Percentiles rank a stretch among this genome's conserved stretches.
phyloP scores from a whole-genome alignment of 2,888 invertebrate genomes.

The Aphodius granarius region DNA sequence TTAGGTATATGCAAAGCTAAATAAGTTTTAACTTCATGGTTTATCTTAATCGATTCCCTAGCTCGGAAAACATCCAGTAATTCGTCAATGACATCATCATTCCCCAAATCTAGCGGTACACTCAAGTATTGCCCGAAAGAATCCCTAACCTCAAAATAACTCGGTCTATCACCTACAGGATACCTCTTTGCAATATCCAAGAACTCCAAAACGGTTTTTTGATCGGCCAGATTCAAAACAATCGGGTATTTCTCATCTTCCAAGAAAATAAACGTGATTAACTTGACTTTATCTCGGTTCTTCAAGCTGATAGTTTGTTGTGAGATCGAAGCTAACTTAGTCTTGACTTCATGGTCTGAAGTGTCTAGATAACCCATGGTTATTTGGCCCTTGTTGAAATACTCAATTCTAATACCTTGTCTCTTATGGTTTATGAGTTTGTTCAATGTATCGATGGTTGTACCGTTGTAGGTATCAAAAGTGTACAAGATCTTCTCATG shows the following conservation, averaged over 20 bases:
- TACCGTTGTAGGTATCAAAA: neutral
- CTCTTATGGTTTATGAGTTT: neutral
- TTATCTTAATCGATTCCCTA: neutral
- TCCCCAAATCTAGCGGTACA: constrained; percentile 5
- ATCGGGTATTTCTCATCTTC: constrained; percentile 71
- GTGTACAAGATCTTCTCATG: neutral
- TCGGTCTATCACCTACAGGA: neutral
- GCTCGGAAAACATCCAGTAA: neutral
- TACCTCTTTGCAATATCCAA: neutral
- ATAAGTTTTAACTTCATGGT: neutral
- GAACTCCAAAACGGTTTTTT: constrained; percentile 1
- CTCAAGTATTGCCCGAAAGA: constrained; percentile 16
- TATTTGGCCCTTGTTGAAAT: neutral
- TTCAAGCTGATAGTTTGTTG: neutral
- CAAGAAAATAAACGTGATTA: constrained; percentile 1
- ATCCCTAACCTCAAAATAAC: constrained; percentile 8
- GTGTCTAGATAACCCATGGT: neutral
- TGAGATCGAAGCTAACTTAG: neutral
- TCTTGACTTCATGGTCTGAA: neutral
- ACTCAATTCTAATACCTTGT: neutral
- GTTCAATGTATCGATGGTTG: neutral
- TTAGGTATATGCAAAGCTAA: neutral
- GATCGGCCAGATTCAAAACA: neutral
- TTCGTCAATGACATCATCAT: neutral
- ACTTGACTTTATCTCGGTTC: neutral